Percentiles rank a stretch among this genome's conserved stretches.
Evolutionary conservation across 2,888 invertebrate genomes (phyloP).

Genomic region (Coremacera marginata): DNA sequence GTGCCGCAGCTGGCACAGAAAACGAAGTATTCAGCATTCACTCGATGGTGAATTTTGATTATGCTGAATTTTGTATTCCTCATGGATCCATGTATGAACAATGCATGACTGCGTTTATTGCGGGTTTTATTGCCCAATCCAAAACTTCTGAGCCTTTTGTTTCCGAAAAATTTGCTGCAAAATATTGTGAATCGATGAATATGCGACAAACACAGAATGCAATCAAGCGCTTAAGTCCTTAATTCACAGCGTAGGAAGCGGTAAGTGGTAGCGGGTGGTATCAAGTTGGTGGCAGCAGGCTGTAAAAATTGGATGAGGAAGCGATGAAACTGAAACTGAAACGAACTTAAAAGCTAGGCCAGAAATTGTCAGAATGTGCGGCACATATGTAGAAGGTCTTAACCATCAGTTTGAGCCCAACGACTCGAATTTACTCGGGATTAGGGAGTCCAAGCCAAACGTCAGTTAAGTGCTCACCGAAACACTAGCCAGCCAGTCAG

Average conservation of each 20-base stretch:
- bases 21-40: not conserved
- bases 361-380: not conserved
- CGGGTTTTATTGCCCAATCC: constrained; percentile 12
- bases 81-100: not conserved
- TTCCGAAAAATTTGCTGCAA: not conserved
- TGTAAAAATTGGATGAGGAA: no score
- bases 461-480: not conserved
- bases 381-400: no score
- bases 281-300: not conserved
- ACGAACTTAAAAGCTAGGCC: not conserved
- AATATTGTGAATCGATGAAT: constrained; percentile 13
- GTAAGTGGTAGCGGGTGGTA: not conserved
- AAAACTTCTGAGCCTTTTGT: constrained; percentile 20
- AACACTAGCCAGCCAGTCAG: not conserved
- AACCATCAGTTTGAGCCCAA: no score
- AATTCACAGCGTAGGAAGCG: not conserved
- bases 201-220: not conserved
- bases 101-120: constrained; percentile 8
- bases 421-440: no score
- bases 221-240: constrained; percentile 9
- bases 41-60: constrained; percentile 21
- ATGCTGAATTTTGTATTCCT: constrained; percentile 3
- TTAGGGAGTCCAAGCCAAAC: not conserved
- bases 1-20: not conserved
- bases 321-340: not conserved